Conservation (phyloP, 2,797 vertebrate species). For the Urosaurus nigricauda region DNA sequence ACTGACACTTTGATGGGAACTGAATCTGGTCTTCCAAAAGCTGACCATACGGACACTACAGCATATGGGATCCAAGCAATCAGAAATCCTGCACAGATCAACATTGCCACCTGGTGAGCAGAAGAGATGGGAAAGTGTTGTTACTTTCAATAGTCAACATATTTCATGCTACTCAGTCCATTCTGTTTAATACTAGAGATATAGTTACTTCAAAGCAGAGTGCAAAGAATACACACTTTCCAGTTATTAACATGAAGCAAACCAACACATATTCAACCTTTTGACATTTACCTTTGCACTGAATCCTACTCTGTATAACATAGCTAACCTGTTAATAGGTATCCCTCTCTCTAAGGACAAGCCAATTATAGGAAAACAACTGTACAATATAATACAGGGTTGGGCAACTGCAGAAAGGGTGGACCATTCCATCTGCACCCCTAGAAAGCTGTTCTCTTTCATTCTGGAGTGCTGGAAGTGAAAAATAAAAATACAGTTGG, state of each 20-base stretch:
- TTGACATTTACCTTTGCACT: rapidly evolving
- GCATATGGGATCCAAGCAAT: conserved; percentile 96
- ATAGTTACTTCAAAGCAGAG: background rate
- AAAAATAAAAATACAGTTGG: too few relatives aligned
- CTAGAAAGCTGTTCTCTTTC: too few relatives aligned
- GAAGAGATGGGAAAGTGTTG: conserved; percentile 12
- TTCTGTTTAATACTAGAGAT: background rate
- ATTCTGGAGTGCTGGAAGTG: too few relatives aligned
- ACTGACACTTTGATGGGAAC: conserved; percentile 91
- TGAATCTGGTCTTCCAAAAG: conserved; percentile 88
- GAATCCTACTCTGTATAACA: background rate
- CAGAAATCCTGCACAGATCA: conserved; percentile 95
- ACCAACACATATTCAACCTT: conserved; percentile 7
- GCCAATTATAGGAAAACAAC: background rate
- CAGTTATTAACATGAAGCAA: background rate
- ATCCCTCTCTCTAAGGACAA: background rate
- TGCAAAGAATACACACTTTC: background rate
- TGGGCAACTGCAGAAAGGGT: too few relatives aligned
- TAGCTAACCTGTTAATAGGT: background rate
- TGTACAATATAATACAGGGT: background rate
- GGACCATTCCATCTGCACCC: too few relatives aligned
- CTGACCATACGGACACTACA: conserved; percentile 92
- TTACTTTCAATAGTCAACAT: background rate
- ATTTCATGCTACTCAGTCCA: background rate
- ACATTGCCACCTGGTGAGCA: conserved; percentile 90